Base-by-base conservation (phyloP, 2,797 vertebrate genomes). In the Acanthurus tractus region DNA sequence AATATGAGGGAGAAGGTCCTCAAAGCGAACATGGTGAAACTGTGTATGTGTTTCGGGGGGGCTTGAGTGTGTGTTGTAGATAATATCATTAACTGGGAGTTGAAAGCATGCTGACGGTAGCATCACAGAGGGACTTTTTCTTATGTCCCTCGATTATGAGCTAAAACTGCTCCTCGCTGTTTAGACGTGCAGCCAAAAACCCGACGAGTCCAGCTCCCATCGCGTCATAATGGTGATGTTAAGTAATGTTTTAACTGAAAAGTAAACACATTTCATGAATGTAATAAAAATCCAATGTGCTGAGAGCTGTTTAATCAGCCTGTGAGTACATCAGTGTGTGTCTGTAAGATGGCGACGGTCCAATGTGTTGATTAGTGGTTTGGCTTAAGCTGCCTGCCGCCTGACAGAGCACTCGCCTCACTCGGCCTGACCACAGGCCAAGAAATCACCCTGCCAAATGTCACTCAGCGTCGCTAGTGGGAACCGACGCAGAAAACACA, bases 311-410 rank as follows among this genome's bases (percentile, higher is more conserved):
- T 93, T 92, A 93, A 93, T 93, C 88, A 91, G 91, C 88, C 83
- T 71, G 88, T 92, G 92, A 92, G 87, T 89, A 89, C 86, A 91
- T 91, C 82, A 89, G 92, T 88, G 88, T 81, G 82, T 89, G 90
- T 92, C 87, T 88, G 88, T 63, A 78, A 79, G 81, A 82, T 92
- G 92, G 91, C 92, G 18, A 70, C 72, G 15, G 70, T 87, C 91
- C 91, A 94, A 87, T 69, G 83, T 86, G 92, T 90, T 94, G 93
- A 93, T 93, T 92, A 92, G 93, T 88, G 93, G 91, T 90, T 93
- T 94, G 93, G 93, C 92, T 92, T 76, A 65, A 84, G 86, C 84
- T 82, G 74, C 85, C 85, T 85, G 84, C 79, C 81, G 83, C 84
- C 87, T 88, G 81, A 86, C 82, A 79, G 88, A 89, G 90, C 73